A percentile compares a stretch with the other conserved stretches of the same genome.
Conservation (phyloP, 64 coral and sea anemone species). For the Actinia equina region DNA sequence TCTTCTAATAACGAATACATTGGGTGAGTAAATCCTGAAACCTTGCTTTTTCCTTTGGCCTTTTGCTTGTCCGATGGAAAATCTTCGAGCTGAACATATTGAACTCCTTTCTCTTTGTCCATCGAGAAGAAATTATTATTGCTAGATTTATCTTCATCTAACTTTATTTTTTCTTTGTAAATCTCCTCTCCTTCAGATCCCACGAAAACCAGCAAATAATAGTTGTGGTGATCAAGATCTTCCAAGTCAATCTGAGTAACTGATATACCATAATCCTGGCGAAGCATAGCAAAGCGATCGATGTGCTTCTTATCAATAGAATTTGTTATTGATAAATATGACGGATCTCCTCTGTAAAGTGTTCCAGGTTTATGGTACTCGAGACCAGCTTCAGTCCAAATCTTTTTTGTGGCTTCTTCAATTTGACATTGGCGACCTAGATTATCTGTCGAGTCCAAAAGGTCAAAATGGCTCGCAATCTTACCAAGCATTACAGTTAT, state of each 20-base stretch:
- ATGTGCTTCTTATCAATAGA: no score
- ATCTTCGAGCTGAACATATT: conserved; percentile 6
- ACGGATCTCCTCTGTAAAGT: conserved; percentile 8
- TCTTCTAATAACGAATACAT: conserved; percentile 2
- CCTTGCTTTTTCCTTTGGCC: background rate
- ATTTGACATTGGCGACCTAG: background rate
- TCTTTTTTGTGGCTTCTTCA: conserved; percentile 10
- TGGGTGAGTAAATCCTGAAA: background rate
- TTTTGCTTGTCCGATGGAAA: background rate
- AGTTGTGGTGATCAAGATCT: background rate
- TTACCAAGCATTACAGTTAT: conserved; percentile 32
- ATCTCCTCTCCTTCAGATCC: conserved; percentile 6
- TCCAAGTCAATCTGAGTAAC: conserved; percentile 3
- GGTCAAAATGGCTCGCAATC: background rate
- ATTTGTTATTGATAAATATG: background rate
- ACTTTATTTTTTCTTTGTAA: background rate
- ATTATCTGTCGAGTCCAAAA: background rate
- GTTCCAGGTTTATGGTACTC: conserved; percentile 37
- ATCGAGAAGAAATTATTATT: background rate
- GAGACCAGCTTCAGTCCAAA: conserved; percentile 19
- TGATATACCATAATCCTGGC: background rate
- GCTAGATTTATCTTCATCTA: background rate
- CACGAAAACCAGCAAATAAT: background rate
- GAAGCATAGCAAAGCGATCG: background rate
- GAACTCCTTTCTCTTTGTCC: background rate